Percentiles rank a stretch among this genome's conserved stretches.
Evolutionary conservation across 2,113 vertebrate genomes (phyloP).

Genomic region (Gavialis gangeticus): DNA sequence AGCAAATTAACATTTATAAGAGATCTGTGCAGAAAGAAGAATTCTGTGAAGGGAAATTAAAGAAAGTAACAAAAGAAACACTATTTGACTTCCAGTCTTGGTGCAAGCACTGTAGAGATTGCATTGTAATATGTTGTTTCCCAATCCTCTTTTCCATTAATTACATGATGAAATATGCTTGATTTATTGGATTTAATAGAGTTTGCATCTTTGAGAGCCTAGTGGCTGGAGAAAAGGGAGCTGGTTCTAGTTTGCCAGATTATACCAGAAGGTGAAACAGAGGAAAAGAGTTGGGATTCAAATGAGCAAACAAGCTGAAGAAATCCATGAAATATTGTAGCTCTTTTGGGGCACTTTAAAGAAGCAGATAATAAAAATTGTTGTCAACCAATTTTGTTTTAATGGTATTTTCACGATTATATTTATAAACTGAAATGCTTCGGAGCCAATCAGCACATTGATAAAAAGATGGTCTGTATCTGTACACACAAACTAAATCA

Average conservation of each 20-base stretch:
- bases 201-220: neutral
- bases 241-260: neutral
- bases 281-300: neutral
- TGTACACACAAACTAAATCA: neutral
- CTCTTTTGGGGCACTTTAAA: neutral
- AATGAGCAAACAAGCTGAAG: neutral
- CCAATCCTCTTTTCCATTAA: neutral
- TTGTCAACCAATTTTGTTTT: neutral
- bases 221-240: neutral
- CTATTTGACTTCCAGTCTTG: neutral
- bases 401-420: neutral
- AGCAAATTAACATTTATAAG: neutral
- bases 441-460: neutral
- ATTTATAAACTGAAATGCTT: neutral
- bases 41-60: neutral
- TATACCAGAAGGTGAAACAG: neutral
- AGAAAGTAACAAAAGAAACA: neutral
- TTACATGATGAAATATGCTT: neutral
- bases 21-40: neutral
- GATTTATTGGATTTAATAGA: neutral
- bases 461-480: neutral
- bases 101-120: neutral
- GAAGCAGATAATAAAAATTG: neutral
- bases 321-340: neutral
- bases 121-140: neutral